Percentiles rank a stretch among this genome's conserved stretches.
Conservation (phyloP, 2,888 invertebrate genomes). For the Synanthedon myopaeformis region DNA sequence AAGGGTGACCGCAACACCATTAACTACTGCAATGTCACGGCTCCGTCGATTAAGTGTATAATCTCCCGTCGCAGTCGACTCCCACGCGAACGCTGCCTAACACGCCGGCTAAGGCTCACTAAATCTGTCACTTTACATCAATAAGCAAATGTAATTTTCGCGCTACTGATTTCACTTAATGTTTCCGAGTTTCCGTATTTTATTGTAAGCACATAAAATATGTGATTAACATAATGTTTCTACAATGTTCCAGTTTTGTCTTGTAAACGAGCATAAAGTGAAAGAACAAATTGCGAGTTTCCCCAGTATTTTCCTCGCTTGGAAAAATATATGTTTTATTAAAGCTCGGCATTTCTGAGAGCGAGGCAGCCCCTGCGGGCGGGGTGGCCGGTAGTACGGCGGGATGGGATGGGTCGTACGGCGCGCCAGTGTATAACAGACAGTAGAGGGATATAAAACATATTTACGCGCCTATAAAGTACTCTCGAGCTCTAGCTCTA, state of each 20-base stretch:
- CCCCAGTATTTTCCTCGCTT: constrained; percentile 71
- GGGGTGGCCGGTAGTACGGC: constrained; percentile 27
- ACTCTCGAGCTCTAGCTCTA: constrained; percentile 69
- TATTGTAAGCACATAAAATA: constrained; percentile 45
- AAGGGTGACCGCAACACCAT: constrained; percentile 53
- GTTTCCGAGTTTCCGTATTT: constrained; percentile 19
- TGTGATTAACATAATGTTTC: constrained; percentile 68
- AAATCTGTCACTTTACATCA: background rate
- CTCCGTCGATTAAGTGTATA: constrained; percentile 32
- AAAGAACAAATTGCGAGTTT: constrained; percentile 72
- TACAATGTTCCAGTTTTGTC: constrained; percentile 70
- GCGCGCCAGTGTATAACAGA: constrained; percentile 69
- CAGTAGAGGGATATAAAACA: constrained; percentile 71
- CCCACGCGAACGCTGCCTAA: constrained; percentile 26
- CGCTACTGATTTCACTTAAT: background rate
- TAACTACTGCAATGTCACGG: constrained; percentile 46
- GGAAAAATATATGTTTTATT: constrained; percentile 72
- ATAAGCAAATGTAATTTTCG: background rate
- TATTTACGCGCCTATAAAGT: constrained; percentile 72
- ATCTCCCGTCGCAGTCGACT: constrained; percentile 13
- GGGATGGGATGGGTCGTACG: constrained; percentile 38
- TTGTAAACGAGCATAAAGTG: constrained; percentile 72
- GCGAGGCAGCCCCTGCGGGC: constrained; percentile 56
- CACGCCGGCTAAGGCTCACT: constrained; percentile 11
- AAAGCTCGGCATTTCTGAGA: constrained; percentile 71